Base-by-base conservation (phyloP, 2,113 vertebrate genomes). In the Brachyistius frenatus region DNA sequence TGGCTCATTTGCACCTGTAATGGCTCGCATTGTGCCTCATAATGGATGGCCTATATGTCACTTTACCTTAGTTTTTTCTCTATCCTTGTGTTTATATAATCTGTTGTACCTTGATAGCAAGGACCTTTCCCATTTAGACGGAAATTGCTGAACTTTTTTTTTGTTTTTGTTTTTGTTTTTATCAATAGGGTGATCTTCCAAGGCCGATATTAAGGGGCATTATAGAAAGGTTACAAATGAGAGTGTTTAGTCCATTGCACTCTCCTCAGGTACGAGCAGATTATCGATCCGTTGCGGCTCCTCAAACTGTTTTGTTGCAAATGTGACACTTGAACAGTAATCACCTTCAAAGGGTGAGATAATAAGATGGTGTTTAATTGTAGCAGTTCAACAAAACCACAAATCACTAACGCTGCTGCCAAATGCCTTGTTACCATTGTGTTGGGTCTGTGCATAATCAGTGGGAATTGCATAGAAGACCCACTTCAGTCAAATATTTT, bases 161-260 rank as follows among this genome's bases (percentile, higher is more conserved):
- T 86, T 69, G n/a, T 67, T 78, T 81, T 81, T 55, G 80, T n/a
- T n/a, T n/a, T n/a, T n/a, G n/a, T n/a, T n/a, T n/a, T n/a, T n/a
- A 93, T 94, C 93, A 89, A 94, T 93, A 84, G 49, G 32, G 80
- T 85, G 88, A 90, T 93, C 86, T 87, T 88, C 85, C 69, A 80
- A 86, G 76, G 77, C 73, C 35, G 80, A 88, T 81, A 85, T 89
- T 91, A 82, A 66, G 57, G 76, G 78, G 80, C 80, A 84, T 88
- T 91, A 89, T 86, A 88, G 91, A 81, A 90, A 88, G 74, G 74
- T 90, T 91, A 92, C 88, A 93, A 91, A 88, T 92, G 78, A 89
- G 86, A 72, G 74, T 69, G 74, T 89, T 92, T 87, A 90, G 86
- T 86, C 73, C 75, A 86, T 87, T 75, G 78, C 85, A 76, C 90